These are phyloP conservation scores for Gulo gulo DNA, from an alignment of 2,113 vertebrate genomes.

Conservation along the genomic window DNA sequence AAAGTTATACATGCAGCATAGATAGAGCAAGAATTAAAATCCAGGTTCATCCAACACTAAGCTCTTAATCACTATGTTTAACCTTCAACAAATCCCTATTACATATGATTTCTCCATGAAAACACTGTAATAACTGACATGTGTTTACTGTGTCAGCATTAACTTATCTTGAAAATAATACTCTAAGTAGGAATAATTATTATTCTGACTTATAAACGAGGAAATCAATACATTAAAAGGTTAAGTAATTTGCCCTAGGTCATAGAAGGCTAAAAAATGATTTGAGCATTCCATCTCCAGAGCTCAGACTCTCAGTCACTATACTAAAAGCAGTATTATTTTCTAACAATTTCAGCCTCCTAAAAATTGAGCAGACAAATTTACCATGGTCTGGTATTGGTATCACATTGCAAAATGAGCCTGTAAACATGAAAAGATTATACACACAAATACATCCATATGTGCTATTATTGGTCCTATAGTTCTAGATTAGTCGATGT, in stretches of 20 bases:
- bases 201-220: conserved; percentile 12
- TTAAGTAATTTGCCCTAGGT: background rate
- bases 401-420: background rate
- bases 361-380: background rate
- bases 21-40: conserved; percentile 3
- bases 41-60: background rate
- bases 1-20: background rate
- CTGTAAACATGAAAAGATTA: background rate
- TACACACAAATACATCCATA: background rate
- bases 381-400: background rate
- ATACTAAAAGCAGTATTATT: background rate
- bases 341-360: background rate
- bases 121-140: background rate
- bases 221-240: background rate
- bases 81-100: background rate
- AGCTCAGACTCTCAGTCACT: background rate
- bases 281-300: background rate
- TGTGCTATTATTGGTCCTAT: background rate
- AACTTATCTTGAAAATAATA: conserved; percentile 16
- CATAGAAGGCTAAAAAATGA: background rate
- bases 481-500: background rate
- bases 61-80: background rate
- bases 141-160: background rate
- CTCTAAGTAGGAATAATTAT: background rate
- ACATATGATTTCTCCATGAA: background rate